Evolutionary conservation across 2,888 invertebrate genomes (phyloP).

Genomic region (Ornithoptera priamus): DNA sequence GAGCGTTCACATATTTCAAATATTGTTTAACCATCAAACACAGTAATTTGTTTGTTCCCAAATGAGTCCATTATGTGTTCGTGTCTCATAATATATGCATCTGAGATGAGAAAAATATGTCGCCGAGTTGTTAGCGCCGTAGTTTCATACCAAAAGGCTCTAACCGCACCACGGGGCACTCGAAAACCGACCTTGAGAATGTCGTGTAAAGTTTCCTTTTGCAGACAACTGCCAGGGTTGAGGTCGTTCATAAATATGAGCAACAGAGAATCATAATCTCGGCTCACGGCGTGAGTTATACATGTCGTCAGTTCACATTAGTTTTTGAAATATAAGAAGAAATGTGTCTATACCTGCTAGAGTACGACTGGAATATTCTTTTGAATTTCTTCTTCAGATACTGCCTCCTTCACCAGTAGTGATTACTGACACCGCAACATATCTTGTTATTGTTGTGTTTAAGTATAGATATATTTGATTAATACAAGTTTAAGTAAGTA

Average conservation of each 20-base stretch:
- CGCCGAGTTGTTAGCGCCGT: constrained; percentile 55
- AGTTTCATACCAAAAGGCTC: constrained; percentile 33
- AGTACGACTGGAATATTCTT: too few relatives aligned
- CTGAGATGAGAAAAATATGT: constrained; percentile 77
- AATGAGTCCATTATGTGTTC: constrained; percentile 69
- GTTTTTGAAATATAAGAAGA: constrained; percentile 66
- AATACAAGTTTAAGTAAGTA: too few relatives aligned
- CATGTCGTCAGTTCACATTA: constrained; percentile 69
- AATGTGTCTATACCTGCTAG: constrained; percentile 40
- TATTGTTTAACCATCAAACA: constrained; percentile 45
- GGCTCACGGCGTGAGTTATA: constrained; percentile 61
- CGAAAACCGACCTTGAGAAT: constrained; percentile 37
- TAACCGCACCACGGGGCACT: constrained; percentile 22
- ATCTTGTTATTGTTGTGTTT: too few relatives aligned
- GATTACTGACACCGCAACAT: too few relatives aligned
- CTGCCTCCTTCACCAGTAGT: too few relatives aligned
- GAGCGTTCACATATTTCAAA: constrained; percentile 4
- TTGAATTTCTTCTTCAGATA: too few relatives aligned
- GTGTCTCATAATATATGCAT: constrained; percentile 76
- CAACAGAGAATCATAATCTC: constrained; percentile 68
- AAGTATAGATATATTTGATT: too few relatives aligned
- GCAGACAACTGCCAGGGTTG: constrained; percentile 8
- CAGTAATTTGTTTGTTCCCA: constrained; percentile 67
- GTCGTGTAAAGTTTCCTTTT: constrained; percentile 37
- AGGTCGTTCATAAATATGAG: constrained; percentile 34